Percentiles rank a stretch among this genome's conserved stretches.
These are phyloP conservation scores for Steatornis caripensis DNA, from an alignment of 2,113 vertebrate species.

Conservation along the genomic window DNA sequence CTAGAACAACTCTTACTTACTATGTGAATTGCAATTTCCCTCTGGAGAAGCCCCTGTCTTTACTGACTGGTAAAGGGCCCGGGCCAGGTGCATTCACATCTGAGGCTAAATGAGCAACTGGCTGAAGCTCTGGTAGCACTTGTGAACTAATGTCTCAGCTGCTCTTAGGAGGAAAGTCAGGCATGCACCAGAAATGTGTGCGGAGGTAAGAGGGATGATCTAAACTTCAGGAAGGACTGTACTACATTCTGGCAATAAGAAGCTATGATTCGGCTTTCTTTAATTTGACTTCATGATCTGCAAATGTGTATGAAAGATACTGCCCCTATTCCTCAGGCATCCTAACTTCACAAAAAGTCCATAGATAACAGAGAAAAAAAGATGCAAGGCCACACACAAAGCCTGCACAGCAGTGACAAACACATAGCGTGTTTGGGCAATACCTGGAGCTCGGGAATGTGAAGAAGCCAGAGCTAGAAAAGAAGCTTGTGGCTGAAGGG, in stretches of 20 bases:
- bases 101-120: neutral
- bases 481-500: neutral
- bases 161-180: neutral
- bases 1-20: neutral
- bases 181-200: neutral
- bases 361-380: neutral
- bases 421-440: fast-evolving
- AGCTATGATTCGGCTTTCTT: neutral
- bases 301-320: neutral
- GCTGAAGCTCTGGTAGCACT: neutral
- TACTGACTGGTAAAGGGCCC: neutral
- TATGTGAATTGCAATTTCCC: neutral
- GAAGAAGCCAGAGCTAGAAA: neutral
- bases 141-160: neutral
- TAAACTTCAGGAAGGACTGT: neutral
- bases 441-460: neutral
- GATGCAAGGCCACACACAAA: neutral
- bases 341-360: neutral
- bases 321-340: neutral
- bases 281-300: neutral
- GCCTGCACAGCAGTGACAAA: neutral
- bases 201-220: neutral
- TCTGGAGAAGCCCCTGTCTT: neutral
- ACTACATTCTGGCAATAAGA: neutral
- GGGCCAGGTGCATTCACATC: neutral